Evolutionary conservation across 2,113 vertebrate species (phyloP), one percentile per base, ranked within the genome.

Genomic region (Oreochromis spilurus): DNA sequence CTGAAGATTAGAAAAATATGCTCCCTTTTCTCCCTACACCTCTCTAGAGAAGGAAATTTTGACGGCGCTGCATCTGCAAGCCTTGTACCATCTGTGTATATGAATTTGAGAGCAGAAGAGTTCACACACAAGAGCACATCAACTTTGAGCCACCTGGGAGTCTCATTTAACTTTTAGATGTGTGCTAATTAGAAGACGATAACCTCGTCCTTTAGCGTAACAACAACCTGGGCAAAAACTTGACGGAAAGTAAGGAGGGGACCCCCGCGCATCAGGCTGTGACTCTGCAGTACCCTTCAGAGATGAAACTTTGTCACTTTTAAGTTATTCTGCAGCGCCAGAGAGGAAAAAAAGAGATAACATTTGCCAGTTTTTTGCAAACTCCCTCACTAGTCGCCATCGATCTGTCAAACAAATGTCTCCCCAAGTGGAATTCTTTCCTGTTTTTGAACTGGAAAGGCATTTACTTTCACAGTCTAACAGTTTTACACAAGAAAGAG

Each of bases 151-250:
- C 95, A 95, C 95, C 95, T 96, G 94, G 93, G 93, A 95, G 58
- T 87, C 93, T 95, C 91, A 96, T 96, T 95, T 96, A 83, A 95
- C 93, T 96, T 96, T 95, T 57, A 95, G 85, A 95, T 95, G 83
- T 92, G 91, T 94, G 92, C 90, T 95, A 95, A 96, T 96, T 88
- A 92, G 88, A 77, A 48, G 81, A 86, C 53, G 29, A 84, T 87
- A 81, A 89, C 91, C 87, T 92, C 83, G 79, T 91, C 84, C 91
- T 93, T 92, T 88, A 88, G 31, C 81, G 85, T 58, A 87, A 84
- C 84, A 85, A 83, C 84, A 86, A 87, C 87, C 45, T 60, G 87
- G 67, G 82, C 38, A 36, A 58, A 93, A 93, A 92, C 72, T 93
- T 93, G 84, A 88, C 9, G 45, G 87, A 92, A 88, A 89, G 75